These are phyloP conservation scores for Enteromius afrohamiltoni DNA, from an alignment of 2,797 vertebrate genomes.

Conservation along the genomic window DNA sequence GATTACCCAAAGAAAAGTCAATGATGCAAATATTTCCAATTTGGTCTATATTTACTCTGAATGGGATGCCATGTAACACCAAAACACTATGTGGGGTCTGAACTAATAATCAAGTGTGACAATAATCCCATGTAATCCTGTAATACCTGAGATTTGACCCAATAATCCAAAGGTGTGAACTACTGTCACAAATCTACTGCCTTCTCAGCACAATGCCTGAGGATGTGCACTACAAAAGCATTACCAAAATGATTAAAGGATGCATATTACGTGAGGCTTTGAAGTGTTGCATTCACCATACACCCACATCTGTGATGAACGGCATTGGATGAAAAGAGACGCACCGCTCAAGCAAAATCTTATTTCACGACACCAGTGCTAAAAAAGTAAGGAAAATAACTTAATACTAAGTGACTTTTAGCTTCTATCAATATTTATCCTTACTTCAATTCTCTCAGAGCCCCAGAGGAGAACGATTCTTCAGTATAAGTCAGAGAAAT, in stretches of 20 bases:
- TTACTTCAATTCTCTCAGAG: conserved; percentile 30
- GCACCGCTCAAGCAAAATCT: neutral
- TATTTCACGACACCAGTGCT: neutral
- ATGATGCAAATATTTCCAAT: conserved; percentile 18
- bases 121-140: conserved; percentile 73
- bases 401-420: conserved; percentile 39
- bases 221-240: conserved; percentile 27
- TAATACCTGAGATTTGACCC: conserved; percentile 74
- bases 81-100: conserved; percentile 26
- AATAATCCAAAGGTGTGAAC: conserved; percentile 68
- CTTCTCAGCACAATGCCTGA: conserved; percentile 37
- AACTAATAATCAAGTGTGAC: conserved; percentile 66
- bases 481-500: conserved; percentile 31
- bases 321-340: neutral
- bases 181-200: conserved; percentile 69
- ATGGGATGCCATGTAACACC: conserved; percentile 7
- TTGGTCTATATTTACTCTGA: conserved; percentile 27
- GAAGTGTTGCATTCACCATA: neutral
- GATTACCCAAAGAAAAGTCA: neutral
- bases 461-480: conserved; percentile 30
- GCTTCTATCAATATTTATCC: conserved; percentile 49
- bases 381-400: conserved; percentile 19
- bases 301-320: neutral
- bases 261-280: conserved; percentile 1
- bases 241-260: conserved; percentile 24